Conservation (phyloP, 64 coral and sea anemone species). For the Pachyseris speciosa region DNA sequence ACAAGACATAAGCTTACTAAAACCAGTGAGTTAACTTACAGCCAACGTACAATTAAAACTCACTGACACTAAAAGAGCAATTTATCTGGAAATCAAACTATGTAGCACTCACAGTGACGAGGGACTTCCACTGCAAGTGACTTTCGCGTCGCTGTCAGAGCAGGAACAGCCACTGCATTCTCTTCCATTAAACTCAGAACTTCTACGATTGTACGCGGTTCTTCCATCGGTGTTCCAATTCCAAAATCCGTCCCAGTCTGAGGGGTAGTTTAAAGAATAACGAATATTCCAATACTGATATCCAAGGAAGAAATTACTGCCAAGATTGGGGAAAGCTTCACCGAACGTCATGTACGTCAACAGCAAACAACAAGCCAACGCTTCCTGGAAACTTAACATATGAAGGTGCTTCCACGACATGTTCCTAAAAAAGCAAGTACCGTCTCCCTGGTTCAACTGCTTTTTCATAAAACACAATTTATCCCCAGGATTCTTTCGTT, state of each 20-base stretch:
- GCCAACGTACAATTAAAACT: background rate
- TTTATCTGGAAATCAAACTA: no score
- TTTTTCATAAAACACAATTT: background rate
- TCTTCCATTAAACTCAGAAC: background rate
- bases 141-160: background rate
- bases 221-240: constrained; percentile 11
- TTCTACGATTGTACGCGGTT: constrained; percentile 36
- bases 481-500: constrained; percentile 23
- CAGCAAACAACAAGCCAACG: constrained; percentile 6
- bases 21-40: no score
- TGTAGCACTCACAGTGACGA: constrained; percentile 22
- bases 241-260: constrained; percentile 90
- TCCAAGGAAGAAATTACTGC: constrained; percentile 13
- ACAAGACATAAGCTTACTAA: no score
- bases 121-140: constrained; percentile 51
- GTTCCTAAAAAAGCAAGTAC: background rate
- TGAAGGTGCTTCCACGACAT: background rate
- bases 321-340: constrained; percentile 12
- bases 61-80: constrained; percentile 9
- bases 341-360: background rate
- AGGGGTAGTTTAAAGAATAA: constrained; percentile 49
- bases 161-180: constrained; percentile 60
- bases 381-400: background rate
- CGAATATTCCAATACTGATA: constrained; percentile 76
- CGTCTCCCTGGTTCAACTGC: background rate